Evolutionary conservation across 35 echinoderm and acorn worm genomes (phyloP), one percentile per base, ranked within the genome.

Genomic region (Nesometra sesokonis): DNA sequence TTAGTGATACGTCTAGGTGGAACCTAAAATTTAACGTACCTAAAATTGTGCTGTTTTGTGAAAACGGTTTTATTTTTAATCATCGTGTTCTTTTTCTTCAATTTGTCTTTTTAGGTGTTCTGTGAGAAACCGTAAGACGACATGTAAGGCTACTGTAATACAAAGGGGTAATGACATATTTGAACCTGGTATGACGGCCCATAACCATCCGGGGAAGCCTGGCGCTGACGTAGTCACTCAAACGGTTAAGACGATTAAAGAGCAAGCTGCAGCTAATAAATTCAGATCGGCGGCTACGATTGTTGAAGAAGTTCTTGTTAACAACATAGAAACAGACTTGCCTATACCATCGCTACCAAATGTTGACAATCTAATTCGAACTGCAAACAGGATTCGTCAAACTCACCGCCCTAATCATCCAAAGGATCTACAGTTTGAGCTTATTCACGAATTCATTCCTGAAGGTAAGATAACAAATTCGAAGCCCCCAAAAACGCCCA

Each of bases 401-500:
- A 15, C 2, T 3, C n/a, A 32, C 13, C 3, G 46, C 7, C 85
- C 85, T 21, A 30, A n/a, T 5, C 21, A 86, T 67, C 46, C 85
- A n/a, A 40, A 3, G 34, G 52, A 86, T 33, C 30, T 86, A 3
- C 47, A 86, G 9, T 86, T 86, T 77, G 85, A 77, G 27, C 11
- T 86, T 11, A 47, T n/a, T 32, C 21, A 86, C n/a, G 46, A 77
- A 13, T 78, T 78, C 34, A 30, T 86, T 77, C 85, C 85, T 21
- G 46, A 77, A 86, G 85, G 85, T 86, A 83, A 33, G n/a, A n/a
- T n/a, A n/a, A n/a, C n/a, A n/a, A n/a, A n/a, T n/a, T n/a, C n/a
- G n/a, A n/a, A n/a, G n/a, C n/a, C n/a, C n/a, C n/a, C n/a, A n/a
- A n/a, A n/a, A n/a, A n/a, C n/a, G n/a, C n/a, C n/a, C n/a, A n/a